These are phyloP conservation scores for Eupithecia dodoneata DNA, from an alignment of 2,888 invertebrate genomes.

Conservation along the genomic window DNA sequence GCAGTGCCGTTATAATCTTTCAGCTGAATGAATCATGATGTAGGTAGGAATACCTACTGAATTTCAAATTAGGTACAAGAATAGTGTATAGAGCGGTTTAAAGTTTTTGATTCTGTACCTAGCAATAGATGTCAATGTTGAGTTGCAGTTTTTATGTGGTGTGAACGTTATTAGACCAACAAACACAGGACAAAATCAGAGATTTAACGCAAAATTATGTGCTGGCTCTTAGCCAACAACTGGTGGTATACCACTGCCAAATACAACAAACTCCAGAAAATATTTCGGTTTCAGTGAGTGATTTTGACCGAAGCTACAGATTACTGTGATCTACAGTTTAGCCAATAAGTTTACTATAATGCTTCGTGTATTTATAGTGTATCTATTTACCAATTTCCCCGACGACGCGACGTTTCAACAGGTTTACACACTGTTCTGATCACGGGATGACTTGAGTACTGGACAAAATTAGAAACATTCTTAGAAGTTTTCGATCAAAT, in stretches of 20 bases:
- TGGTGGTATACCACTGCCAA: constrained; percentile 18
- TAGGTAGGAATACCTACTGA: not conserved
- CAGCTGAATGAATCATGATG: not conserved
- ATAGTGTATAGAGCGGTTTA: not conserved
- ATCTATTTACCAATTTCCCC: too few relatives aligned
- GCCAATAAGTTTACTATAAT: not conserved
- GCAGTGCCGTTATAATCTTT: too few relatives aligned
- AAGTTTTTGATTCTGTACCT: not conserved
- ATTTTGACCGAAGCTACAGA: constrained; percentile 10
- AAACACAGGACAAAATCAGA: constrained; percentile 9
- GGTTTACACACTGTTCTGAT: too few relatives aligned
- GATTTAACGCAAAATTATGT: constrained; percentile 22
- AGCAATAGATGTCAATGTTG: not conserved
- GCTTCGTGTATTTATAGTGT: not conserved
- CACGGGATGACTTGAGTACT: too few relatives aligned
- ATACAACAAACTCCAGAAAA: constrained; percentile 25
- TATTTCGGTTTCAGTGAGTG: constrained; percentile 16
- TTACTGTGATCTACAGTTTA: constrained; percentile 8
- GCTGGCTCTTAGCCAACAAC: constrained; percentile 22
- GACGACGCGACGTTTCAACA: too few relatives aligned
- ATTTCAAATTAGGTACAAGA: not conserved
- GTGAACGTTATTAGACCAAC: not conserved
- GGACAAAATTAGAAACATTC: too few relatives aligned
- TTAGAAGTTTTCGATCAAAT: too few relatives aligned
- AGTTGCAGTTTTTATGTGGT: not conserved